Evolutionary conservation across 1,140 invertebrate genomes (phyloP).

Genomic region (Listronotus oregonensis): DNA sequence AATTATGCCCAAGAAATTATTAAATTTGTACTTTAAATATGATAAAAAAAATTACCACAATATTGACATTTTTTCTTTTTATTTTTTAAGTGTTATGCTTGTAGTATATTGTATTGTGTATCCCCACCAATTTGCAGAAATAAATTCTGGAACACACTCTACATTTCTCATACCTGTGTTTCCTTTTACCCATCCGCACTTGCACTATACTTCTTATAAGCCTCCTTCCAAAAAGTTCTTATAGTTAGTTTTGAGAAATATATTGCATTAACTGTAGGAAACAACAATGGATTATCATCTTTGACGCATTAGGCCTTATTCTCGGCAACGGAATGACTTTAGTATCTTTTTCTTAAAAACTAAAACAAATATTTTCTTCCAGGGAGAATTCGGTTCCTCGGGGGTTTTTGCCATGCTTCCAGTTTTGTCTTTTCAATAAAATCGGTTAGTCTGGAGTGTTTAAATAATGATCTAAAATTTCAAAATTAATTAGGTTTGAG

Average conservation of each 20-base stretch:
- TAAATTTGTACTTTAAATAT: too few relatives aligned
- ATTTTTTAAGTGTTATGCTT: too few relatives aligned
- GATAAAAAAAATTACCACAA: too few relatives aligned
- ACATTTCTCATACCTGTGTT: conserved; percentile 43
- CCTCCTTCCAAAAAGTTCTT: conserved; percentile 83
- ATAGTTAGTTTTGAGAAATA: conserved; percentile 79
- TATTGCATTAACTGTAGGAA: conserved; percentile 78
- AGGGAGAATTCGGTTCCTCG: conserved; percentile 63
- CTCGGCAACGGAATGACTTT: conserved; percentile 75
- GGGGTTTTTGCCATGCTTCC: conserved; percentile 57
- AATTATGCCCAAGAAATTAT: too few relatives aligned
- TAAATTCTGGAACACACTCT: too few relatives aligned
- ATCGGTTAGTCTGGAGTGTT: conserved; percentile 56
- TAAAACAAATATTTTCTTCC: conserved; percentile 65
- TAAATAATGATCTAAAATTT: conserved; percentile 59
- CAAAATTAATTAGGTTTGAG: background rate
- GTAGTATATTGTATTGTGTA: too few relatives aligned
- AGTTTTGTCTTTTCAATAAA: conserved; percentile 55
- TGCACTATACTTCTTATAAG: conserved; percentile 75
- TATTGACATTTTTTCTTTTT: too few relatives aligned
- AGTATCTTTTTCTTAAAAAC: conserved; percentile 67
- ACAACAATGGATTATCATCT: conserved; percentile 68
- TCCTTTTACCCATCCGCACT: conserved; percentile 52
- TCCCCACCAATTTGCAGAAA: too few relatives aligned
- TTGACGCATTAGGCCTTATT: conserved; percentile 59